phyloP scores from a whole-genome alignment of 2,113 vertebrate genomes.

The Solea senegalensis region DNA sequence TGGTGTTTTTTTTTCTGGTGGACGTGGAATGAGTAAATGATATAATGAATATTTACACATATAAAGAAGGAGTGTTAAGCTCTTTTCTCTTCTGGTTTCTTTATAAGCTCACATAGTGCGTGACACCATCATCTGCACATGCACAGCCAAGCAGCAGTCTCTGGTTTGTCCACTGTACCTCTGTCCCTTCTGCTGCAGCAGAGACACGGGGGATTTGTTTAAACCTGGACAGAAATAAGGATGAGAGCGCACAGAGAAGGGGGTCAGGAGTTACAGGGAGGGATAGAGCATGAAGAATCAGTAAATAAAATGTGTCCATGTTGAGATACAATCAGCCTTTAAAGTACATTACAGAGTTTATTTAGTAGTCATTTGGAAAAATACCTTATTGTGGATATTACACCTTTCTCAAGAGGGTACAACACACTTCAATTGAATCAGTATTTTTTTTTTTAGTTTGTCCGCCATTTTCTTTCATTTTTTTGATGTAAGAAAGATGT shows the following conservation, averaged over 20 bases:
- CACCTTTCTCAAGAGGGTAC: too few species aligned
- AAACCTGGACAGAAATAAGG: slow-evolving; percentile 32
- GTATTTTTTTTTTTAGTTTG: too few species aligned
- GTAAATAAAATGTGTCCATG: too few species aligned
- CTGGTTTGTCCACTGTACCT: slow-evolving; percentile 31
- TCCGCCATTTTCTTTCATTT: too few species aligned
- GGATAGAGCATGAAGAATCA: neutral
- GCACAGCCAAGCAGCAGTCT: slow-evolving; percentile 9
- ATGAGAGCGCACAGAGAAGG: slow-evolving; percentile 27
- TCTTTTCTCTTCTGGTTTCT: neutral
- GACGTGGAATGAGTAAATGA: too few species aligned
- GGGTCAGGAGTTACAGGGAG: slow-evolving; percentile 25
- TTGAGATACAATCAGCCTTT: too few species aligned
- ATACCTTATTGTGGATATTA: too few species aligned
- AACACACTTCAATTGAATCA: too few species aligned
- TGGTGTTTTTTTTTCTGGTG: too few species aligned
- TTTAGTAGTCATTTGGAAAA: too few species aligned
- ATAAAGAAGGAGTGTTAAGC: neutral
- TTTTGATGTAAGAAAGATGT: neutral
- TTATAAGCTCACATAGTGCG: slow-evolving; percentile 3
- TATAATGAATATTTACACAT: neutral
- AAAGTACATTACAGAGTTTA: too few species aligned
- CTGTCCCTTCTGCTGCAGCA: slow-evolving; percentile 19
- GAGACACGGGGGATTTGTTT: slow-evolving; percentile 52
- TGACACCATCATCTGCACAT: slow-evolving; percentile 8